These are phyloP conservation scores for Paratrypauchen microcephalus DNA, from an alignment of 2,797 vertebrate genomes.

Conservation along the genomic window DNA sequence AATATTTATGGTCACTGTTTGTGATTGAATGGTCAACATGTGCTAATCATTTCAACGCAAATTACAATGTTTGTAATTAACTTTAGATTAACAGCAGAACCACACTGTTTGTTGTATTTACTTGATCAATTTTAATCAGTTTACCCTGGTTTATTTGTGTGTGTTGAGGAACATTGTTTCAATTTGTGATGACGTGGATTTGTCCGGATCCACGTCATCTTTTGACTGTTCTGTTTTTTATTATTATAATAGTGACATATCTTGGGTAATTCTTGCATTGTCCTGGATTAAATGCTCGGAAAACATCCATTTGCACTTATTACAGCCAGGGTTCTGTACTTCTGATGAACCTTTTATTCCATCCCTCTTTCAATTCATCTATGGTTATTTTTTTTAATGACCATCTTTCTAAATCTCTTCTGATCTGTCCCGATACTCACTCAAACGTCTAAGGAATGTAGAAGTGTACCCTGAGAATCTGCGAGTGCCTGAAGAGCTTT, in stretches of 20 bases:
- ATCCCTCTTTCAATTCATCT: too few relatives aligned
- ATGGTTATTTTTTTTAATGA: too few relatives aligned
- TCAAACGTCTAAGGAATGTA: slow-evolving; percentile 71
- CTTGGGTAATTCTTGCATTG: too few relatives aligned
- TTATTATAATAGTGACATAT: too few relatives aligned
- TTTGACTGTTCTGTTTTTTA: too few relatives aligned
- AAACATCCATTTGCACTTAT: too few relatives aligned
- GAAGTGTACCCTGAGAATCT: slow-evolving; percentile 71
- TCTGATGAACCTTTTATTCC: too few relatives aligned
- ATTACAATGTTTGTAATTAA: background rate
- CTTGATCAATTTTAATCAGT: background rate
- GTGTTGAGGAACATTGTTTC: too few relatives aligned
- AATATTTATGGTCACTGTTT: slow-evolving; percentile 37
- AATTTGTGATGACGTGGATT: too few relatives aligned
- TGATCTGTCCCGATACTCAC: slow-evolving; percentile 29
- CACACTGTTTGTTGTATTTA: background rate
- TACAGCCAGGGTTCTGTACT: too few relatives aligned
- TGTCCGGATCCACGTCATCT: too few relatives aligned
- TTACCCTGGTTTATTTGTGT: background rate
- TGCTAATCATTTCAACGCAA: slow-evolving; percentile 12
- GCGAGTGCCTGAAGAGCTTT: slow-evolving; percentile 61
- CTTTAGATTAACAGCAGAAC: background rate
- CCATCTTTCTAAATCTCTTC: background rate
- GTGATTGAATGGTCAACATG: slow-evolving; percentile 17
- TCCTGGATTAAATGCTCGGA: too few relatives aligned